Evolutionary conservation across 1,140 invertebrate species (phyloP).

Genomic region (Samia ricini): DNA sequence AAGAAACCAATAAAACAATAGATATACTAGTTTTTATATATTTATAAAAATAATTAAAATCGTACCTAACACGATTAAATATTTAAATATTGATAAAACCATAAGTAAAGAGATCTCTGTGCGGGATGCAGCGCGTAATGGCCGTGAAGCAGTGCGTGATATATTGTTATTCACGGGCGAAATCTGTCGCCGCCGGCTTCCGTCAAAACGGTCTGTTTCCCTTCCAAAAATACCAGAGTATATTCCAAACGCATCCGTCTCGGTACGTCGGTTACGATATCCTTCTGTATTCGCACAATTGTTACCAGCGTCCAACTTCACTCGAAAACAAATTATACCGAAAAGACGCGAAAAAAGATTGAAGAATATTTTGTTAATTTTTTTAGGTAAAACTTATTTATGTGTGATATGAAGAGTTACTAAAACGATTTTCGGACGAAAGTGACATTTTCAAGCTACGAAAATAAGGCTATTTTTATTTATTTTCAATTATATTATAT

Average conservation of each 20-base stretch:
- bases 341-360: conserved; percentile 1
- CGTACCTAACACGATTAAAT: too few relatives aligned
- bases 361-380: too few relatives aligned
- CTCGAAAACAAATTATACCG: conserved; percentile 10
- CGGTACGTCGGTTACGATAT: conserved; percentile 35
- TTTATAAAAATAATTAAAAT: too few relatives aligned
- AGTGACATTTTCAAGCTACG: too few relatives aligned
- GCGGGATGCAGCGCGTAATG: conserved; percentile 19
- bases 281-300: conserved; percentile 31
- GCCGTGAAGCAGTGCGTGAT: conserved; percentile 42
- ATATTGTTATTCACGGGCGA: conserved; percentile 43
- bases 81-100: too few relatives aligned
- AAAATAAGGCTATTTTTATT: too few relatives aligned
- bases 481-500: too few relatives aligned
- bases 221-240: conserved; percentile 46
- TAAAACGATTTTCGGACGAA: too few relatives aligned
- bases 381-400: too few relatives aligned
- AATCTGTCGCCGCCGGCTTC: conserved; percentile 36
- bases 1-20: too few relatives aligned
- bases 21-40: too few relatives aligned
- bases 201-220: conserved; percentile 31
- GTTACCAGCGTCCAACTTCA: conserved; percentile 28
- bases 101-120: background rate
- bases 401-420: too few relatives aligned
- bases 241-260: conserved; percentile 41